Base-by-base conservation (phyloP, 2,113 vertebrate species). In the Ardeotis arabs region DNA sequence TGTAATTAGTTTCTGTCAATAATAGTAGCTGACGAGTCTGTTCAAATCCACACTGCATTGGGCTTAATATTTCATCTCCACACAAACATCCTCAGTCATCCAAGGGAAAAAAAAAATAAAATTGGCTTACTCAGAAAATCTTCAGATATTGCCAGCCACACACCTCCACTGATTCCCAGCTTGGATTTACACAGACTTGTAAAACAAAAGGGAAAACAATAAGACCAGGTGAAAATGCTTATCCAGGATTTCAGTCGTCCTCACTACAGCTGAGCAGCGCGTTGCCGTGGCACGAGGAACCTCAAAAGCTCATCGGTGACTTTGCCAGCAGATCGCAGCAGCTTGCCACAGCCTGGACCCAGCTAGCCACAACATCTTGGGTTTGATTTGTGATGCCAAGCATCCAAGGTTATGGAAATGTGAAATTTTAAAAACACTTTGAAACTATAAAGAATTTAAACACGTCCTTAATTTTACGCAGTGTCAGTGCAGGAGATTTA, bases 401-500 rank as follows among this genome's bases (percentile, higher is more conserved):
- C 9, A 2, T 4, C 28, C 66, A 79, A 81, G 75, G 89, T 84
- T 92, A 96, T 88, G 90, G 90, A 96, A 96, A 97, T 88, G 44
- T 44, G 86, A 84, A 69, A 84, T 78, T 92, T 95, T 53, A 67
- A 72, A 84, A 96, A 90, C 62, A 55, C 35, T 68, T 50, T 33
- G 33, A 77, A 95, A 84, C 93, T 6, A 93, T 96, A 92, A 96
- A 96, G 66, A 96, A 96, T 81, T 94, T 94, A 87, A 92, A 64
- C 86, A 66, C 16, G 8, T 87, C 90, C 93, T 95, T 96, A 96
- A 96, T 96, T 96, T 95, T 93, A 89, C 49, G 35, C 52, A 33
- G 76, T 95, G 94, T 94, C 96, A 96, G 84, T 15, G 72, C 89
- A 91, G 74, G 81, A 83, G 90, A 94, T 94, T 95, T 96, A 90